Evolutionary conservation across 2,797 vertebrate genomes (phyloP).

Genomic region (Notoglanidium macrostoma): DNA sequence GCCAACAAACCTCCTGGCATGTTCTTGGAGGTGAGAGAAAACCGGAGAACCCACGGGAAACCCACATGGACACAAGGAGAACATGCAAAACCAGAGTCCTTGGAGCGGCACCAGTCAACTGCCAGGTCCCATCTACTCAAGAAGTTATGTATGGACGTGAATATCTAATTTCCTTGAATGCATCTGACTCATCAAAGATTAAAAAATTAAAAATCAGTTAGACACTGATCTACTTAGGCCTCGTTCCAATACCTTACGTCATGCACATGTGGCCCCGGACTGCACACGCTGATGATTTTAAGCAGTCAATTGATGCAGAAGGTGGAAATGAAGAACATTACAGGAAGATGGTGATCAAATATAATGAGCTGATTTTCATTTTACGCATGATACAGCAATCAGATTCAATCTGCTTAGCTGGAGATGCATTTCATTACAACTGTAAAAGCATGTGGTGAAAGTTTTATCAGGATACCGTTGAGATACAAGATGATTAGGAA

Average conservation of each 20-base stretch:
- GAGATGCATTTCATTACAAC: conserved; percentile 24
- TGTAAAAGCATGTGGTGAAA: conserved; percentile 7
- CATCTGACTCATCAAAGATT: background rate
- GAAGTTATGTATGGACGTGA: background rate
- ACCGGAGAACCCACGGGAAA: background rate
- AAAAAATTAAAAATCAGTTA: background rate
- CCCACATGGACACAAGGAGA: background rate
- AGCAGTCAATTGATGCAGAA: conserved; percentile 20
- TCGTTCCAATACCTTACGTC: background rate
- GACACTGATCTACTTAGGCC: background rate
- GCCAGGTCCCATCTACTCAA: background rate
- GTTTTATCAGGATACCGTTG: conserved; percentile 2
- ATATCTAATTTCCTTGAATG: background rate
- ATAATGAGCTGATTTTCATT: conserved; percentile 32
- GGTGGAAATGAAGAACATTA: conserved; percentile 22
- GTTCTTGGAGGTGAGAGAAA: background rate
- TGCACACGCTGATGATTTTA: conserved; percentile 19
- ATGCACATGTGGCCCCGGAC: background rate
- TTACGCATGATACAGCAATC: conserved; percentile 25
- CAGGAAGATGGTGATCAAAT: conserved; percentile 26
- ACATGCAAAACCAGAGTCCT: too few relatives aligned
- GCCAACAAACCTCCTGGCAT: background rate
- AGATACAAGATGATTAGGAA: background rate
- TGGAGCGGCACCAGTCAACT: background rate
- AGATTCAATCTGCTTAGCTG: conserved; percentile 21